These are phyloP conservation scores for Crypturellus tataupa DNA, from an alignment of 2,797 vertebrate genomes.

Conservation along the genomic window DNA sequence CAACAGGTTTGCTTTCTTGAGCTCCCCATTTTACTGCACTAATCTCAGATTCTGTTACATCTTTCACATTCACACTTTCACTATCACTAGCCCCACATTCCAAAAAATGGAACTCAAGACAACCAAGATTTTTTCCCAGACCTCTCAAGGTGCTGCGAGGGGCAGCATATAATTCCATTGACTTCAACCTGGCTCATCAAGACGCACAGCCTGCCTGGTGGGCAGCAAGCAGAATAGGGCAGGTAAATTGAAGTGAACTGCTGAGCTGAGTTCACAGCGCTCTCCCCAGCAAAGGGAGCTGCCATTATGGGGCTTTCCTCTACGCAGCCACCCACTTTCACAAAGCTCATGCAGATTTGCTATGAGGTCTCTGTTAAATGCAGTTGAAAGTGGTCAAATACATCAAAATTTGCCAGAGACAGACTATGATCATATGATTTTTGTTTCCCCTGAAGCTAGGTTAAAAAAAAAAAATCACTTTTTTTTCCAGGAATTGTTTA, in stretches of 20 bases:
- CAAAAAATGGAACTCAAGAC: not conserved
- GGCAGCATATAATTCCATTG: not conserved
- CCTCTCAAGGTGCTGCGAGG: not conserved
- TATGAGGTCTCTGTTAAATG: not conserved
- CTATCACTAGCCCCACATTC: not conserved
- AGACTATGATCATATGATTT: not conserved
- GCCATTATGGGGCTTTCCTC: not conserved
- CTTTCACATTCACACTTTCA: not conserved
- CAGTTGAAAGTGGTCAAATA: not conserved
- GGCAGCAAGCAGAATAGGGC: not conserved
- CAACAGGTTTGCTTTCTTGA: not conserved
- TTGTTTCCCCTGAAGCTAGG: not conserved
- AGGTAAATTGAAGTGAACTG: not conserved
- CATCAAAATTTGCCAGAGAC: not conserved
- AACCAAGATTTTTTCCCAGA: not conserved
- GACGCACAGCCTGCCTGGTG: not conserved
- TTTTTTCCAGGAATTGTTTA: not conserved
- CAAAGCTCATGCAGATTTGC: not conserved
- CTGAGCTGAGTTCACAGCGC: not conserved
- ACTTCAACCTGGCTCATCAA: not conserved
- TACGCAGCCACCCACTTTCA: not conserved
- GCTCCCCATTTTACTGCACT: not conserved
- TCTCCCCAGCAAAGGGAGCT: not conserved
- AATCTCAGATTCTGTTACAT: not conserved
- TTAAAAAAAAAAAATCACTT: not conserved